Conservation (phyloP, 2,888 invertebrate species). For the Dichetophora obliterata region DNA sequence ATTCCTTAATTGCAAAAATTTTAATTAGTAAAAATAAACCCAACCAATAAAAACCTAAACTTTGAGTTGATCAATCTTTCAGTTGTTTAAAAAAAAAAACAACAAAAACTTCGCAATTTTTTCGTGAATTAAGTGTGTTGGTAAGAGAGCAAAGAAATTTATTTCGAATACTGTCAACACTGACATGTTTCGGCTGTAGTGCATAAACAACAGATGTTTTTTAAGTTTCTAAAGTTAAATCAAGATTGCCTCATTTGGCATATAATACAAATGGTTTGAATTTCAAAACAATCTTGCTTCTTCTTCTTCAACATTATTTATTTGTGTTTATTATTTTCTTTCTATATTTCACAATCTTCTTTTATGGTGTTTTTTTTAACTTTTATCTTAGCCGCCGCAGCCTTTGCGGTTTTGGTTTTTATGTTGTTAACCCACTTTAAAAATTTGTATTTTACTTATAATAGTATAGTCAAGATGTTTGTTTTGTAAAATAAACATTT, state of each 20-base stretch:
- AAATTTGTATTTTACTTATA: background rate
- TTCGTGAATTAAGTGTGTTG: background rate
- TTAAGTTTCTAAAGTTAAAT: background rate
- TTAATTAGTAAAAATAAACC: too few relatives aligned
- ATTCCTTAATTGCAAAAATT: too few relatives aligned
- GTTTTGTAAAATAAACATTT: background rate
- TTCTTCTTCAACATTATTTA: background rate
- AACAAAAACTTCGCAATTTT: background rate
- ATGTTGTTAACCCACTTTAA: background rate
- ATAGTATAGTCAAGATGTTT: background rate
- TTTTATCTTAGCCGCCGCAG: conserved; percentile 19
- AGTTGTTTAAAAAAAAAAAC: too few relatives aligned
- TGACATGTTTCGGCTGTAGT: background rate
- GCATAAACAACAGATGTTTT: background rate
- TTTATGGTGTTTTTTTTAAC: background rate
- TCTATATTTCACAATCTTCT: background rate
- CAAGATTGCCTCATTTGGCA: background rate
- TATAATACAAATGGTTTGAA: background rate
- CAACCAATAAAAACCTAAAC: too few relatives aligned
- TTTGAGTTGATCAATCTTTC: too few relatives aligned
- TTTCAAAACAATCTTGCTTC: background rate
- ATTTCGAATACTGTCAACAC: conserved; percentile 2
- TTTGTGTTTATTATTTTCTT: background rate
- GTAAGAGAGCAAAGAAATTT: background rate
- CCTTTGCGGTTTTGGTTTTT: background rate